Evolutionary conservation across 2,888 invertebrate species (phyloP).

Genomic region (Chrysolina oricalcia): DNA sequence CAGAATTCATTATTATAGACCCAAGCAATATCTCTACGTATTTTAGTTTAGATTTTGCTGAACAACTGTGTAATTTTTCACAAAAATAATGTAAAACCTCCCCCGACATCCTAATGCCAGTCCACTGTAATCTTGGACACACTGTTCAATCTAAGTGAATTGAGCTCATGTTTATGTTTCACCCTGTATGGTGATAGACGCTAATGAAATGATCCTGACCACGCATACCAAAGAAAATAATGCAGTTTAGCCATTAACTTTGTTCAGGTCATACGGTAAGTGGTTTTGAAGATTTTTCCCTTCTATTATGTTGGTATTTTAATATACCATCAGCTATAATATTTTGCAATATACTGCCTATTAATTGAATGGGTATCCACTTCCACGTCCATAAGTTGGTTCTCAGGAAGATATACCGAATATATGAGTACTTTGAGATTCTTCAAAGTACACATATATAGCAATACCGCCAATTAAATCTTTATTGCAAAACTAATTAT

Average conservation of each 20-base stretch:
- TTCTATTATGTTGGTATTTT: constrained; percentile 47
- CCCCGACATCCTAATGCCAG: too few species aligned
- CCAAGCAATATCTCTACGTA: too few species aligned
- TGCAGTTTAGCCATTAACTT: constrained; percentile 41
- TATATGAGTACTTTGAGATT: constrained; percentile 39
- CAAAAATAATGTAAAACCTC: too few species aligned
- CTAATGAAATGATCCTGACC: constrained; percentile 10
- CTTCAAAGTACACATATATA: constrained; percentile 32
- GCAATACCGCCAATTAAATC: constrained; percentile 38
- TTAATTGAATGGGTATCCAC: constrained; percentile 45
- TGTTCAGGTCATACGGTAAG: constrained; percentile 42
- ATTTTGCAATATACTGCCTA: constrained; percentile 47
- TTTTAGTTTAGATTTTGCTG: too few species aligned
- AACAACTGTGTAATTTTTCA: too few species aligned
- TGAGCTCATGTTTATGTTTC: not conserved
- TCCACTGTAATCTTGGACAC: too few species aligned
- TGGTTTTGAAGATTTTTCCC: constrained; percentile 43
- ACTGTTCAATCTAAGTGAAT: not conserved
- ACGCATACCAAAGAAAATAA: constrained; percentile 38
- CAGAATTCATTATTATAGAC: too few species aligned
- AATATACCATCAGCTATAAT: constrained; percentile 42
- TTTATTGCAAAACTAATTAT: constrained; percentile 44
- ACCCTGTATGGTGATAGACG: not conserved
- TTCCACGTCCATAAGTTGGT: constrained; percentile 37
- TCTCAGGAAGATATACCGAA: constrained; percentile 41